Evolutionary conservation across 2,888 invertebrate species (phyloP).

Genomic region (Lasioglossum lativentre): DNA sequence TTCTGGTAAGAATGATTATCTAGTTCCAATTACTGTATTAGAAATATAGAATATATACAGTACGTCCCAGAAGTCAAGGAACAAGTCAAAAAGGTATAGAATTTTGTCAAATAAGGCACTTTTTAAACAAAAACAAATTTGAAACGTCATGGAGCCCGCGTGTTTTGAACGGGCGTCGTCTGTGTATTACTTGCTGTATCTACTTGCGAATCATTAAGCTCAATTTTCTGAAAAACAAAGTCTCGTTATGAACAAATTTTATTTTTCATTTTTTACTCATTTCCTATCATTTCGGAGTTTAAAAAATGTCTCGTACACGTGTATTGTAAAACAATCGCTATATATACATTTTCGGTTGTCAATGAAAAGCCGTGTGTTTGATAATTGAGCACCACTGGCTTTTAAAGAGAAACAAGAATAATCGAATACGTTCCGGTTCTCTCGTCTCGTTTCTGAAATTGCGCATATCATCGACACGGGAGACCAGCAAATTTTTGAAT

Average conservation of each 20-base stretch:
- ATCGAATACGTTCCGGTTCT: conserved; percentile 43
- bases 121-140: background rate
- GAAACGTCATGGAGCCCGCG: conserved; percentile 1
- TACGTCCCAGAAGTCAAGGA: background rate
- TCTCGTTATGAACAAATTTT: background rate
- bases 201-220: background rate
- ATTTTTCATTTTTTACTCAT: background rate
- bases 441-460: conserved; percentile 47
- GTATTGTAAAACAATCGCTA: background rate
- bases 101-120: background rate
- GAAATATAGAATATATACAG: background rate
- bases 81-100: background rate
- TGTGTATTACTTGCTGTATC: background rate
- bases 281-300: background rate
- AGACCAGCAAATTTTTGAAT: conserved; percentile 38
- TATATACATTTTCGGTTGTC: background rate
- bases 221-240: background rate
- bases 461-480: conserved; percentile 44
- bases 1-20: background rate
- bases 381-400: conserved; percentile 49
- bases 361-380: background rate
- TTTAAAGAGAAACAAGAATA: conserved; percentile 57
- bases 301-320: background rate
- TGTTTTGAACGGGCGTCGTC: background rate
- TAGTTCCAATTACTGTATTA: background rate